Evolutionary conservation across 2,888 invertebrate genomes (phyloP).

Genomic region (Gari tellinella): DNA sequence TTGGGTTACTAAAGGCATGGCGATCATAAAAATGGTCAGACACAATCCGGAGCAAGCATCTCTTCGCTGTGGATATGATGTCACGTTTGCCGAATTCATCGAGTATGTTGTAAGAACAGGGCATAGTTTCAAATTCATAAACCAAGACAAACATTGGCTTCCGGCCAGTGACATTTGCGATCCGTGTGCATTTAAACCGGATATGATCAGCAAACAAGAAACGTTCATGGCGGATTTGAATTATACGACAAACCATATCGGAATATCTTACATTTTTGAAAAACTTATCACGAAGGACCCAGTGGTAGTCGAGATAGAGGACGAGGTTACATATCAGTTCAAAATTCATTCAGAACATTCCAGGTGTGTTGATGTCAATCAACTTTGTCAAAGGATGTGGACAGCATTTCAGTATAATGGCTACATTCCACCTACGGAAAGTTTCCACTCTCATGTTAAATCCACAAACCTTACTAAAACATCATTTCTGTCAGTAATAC

Average conservation of each 20-base stretch:
- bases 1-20: conserved; percentile 59
- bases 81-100: conserved; percentile 70
- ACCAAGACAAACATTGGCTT: conserved; percentile 68
- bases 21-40: conserved; percentile 33
- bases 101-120: conserved; percentile 40
- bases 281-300: conserved; percentile 22
- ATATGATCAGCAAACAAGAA: conserved; percentile 64
- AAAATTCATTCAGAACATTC: conserved; percentile 6
- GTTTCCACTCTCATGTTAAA: conserved; percentile 16
- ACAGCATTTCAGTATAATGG: conserved; percentile 63
- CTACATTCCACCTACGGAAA: conserved; percentile 54
- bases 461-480: conserved; percentile 6
- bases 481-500: conserved; percentile 20
- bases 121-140: conserved; percentile 8
- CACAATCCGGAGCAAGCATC: conserved; percentile 15
- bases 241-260: conserved; percentile 48
- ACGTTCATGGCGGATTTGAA: conserved; percentile 59
- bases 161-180: conserved; percentile 66
- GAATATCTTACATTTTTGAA: conserved; percentile 24
- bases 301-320: conserved; percentile 46
- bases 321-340: conserved; percentile 51
- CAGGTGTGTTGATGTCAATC: conserved; percentile 27
- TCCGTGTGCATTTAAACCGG: conserved; percentile 63
- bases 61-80: conserved; percentile 63
- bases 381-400: conserved; percentile 59